Percentiles rank a stretch among this genome's conserved stretches.
Conservation (phyloP, 64 coral and sea anemone species). For the Trachythela sp. region DNA sequence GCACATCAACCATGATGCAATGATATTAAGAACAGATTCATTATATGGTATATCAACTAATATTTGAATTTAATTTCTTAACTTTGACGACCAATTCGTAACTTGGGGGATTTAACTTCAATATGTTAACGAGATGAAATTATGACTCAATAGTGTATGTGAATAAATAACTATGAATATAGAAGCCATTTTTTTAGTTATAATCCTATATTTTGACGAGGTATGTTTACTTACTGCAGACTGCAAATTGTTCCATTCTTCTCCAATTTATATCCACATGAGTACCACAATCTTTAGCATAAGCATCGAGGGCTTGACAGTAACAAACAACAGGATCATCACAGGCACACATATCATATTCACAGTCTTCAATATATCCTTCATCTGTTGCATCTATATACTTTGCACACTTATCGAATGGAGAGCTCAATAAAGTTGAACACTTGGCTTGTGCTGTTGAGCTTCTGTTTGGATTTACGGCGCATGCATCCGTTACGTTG, state of each 20-base stretch:
- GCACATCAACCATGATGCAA: no score
- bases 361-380: not conserved
- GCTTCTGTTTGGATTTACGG: not conserved
- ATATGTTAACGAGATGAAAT: no score
- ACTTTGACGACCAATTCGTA: no score
- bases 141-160: no score
- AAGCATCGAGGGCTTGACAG: not conserved
- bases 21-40: no score
- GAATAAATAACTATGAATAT: no score
- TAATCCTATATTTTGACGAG: no score
- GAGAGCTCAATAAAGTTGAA: not conserved
- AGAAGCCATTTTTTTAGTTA: no score
- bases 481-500: not conserved
- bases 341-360: slow-evolving; percentile 14
- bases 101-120: no score
- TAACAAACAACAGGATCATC: not conserved
- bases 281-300: not conserved
- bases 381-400: not conserved
- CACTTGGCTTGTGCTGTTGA: not conserved
- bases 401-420: not conserved
- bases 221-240: not conserved
- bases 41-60: no score
- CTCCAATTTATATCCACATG: not conserved
- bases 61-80: no score
- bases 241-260: not conserved